Conservation (phyloP, 2,888 invertebrate genomes). For the Tiliacea aurago region DNA sequence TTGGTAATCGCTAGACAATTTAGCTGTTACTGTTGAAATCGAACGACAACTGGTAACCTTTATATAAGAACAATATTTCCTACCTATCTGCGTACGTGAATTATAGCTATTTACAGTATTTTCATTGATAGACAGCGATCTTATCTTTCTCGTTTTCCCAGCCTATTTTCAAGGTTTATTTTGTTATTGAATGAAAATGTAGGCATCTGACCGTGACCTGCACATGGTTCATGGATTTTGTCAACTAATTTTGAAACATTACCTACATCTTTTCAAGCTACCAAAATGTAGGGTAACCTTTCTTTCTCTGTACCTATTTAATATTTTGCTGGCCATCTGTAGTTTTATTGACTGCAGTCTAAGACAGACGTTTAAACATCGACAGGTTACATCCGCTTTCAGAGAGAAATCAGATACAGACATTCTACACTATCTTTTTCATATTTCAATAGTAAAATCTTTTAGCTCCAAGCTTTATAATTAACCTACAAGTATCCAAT, state of each 20-base stretch:
- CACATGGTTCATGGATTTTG: not conserved
- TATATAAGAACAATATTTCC: too few relatives aligned
- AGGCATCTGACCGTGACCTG: not conserved
- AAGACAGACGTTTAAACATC: not conserved
- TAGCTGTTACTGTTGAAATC: slow-evolving; percentile 5
- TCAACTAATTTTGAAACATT: not conserved
- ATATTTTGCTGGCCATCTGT: not conserved
- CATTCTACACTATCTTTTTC: not conserved
- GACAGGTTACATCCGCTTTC: slow-evolving; percentile 2
- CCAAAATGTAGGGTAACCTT: not conserved
- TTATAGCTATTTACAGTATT: slow-evolving; percentile 17
- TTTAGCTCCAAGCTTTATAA: not conserved
- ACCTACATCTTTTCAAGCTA: not conserved
- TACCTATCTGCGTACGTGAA: too few relatives aligned
- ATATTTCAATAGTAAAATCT: not conserved
- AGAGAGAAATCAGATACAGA: slow-evolving; percentile 6
- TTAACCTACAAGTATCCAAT: not conserved
- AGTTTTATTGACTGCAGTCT: not conserved
- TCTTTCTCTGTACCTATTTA: not conserved
- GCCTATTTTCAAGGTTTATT: slow-evolving; percentile 21
- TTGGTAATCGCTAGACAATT: slow-evolving; percentile 28
- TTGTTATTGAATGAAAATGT: not conserved
- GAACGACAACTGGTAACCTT: too few relatives aligned
- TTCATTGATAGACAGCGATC: not conserved
- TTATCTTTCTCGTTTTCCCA: slow-evolving; percentile 11